Percentiles rank a stretch among this genome's conserved stretches.
phyloP scores from a whole-genome alignment of 2,888 invertebrate species.

The Vanessa cardui region DNA sequence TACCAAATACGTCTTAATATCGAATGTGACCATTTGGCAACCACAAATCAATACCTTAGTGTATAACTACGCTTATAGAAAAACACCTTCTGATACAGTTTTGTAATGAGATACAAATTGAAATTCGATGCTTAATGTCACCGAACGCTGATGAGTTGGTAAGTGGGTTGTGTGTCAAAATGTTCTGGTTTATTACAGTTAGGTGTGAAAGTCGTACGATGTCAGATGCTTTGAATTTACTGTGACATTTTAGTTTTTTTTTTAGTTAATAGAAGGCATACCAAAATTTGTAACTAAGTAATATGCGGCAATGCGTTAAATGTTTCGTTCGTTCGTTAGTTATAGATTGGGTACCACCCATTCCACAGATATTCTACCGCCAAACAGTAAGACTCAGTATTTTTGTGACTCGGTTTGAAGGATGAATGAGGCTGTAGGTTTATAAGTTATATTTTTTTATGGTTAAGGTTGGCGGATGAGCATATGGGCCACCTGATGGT shows the following conservation, averaged over 20 bases:
- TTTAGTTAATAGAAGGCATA: too few species aligned
- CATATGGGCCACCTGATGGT: too few species aligned
- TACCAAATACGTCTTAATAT: constrained; percentile 1
- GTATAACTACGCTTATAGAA: constrained; percentile 49
- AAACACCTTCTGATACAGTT: constrained; percentile 50
- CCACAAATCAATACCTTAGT: constrained; percentile 57
- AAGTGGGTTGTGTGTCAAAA: constrained; percentile 40
- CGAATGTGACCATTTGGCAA: constrained; percentile 49
- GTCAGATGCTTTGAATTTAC: constrained; percentile 7
- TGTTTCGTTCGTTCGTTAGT: too few species aligned
- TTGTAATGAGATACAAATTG: constrained; percentile 49
- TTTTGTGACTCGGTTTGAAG: too few species aligned
- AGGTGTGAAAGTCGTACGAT: constrained; percentile 30
- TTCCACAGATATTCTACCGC: too few species aligned
- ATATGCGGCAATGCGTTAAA: too few species aligned
- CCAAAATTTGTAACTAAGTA: too few species aligned
- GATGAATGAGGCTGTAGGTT: too few species aligned
- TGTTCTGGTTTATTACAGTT: constrained; percentile 36
- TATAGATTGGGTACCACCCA: too few species aligned
- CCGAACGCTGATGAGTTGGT: constrained; percentile 39
- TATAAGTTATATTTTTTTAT: too few species aligned
- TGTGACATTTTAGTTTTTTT: constrained; percentile 1
- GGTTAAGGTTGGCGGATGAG: too few species aligned
- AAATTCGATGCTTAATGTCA: constrained; percentile 45
- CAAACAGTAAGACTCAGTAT: too few species aligned